Evolutionary conservation across 2,797 vertebrate genomes (phyloP).

Genomic region (Helostoma temminkii): DNA sequence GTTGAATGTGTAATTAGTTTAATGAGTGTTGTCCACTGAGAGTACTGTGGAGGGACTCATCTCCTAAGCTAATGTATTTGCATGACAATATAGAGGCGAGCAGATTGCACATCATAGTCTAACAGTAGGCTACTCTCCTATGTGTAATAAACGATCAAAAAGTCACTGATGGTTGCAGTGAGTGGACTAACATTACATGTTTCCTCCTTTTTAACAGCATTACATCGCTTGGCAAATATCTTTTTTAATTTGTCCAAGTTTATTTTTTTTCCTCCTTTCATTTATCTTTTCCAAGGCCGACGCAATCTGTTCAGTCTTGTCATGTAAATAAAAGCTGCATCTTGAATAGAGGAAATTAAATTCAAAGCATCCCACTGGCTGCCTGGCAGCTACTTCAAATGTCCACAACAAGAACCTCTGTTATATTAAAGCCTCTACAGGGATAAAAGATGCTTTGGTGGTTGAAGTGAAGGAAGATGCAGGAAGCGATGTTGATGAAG

Average conservation of each 20-base stretch:
- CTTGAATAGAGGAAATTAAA: constrained; percentile 80
- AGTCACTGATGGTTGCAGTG: constrained; percentile 74
- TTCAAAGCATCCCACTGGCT: constrained; percentile 81
- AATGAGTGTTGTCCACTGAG: constrained; percentile 83
- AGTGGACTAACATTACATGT: constrained; percentile 55
- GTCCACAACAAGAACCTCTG: constrained; percentile 62
- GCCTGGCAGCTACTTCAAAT: constrained; percentile 83
- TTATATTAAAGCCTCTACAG: constrained; percentile 64
- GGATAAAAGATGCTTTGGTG: constrained; percentile 57
- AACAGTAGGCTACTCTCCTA: constrained; percentile 77
- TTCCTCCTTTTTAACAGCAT: constrained; percentile 73
- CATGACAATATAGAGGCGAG: constrained; percentile 79
- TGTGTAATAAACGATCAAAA: constrained; percentile 78
- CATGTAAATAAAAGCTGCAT: constrained; percentile 84
- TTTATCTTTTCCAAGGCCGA: constrained; percentile 67
- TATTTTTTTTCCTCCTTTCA: constrained; percentile 36
- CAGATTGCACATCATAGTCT: constrained; percentile 83
- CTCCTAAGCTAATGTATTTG: constrained; percentile 77
- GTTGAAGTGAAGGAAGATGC: constrained; percentile 32
- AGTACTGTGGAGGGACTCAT: constrained; percentile 70
- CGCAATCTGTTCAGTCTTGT: constrained; percentile 81
- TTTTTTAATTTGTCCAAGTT: constrained; percentile 71
- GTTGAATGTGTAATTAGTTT: constrained; percentile 84
- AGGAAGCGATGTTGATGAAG: constrained; percentile 42
- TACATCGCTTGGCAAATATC: constrained; percentile 77